Evolutionary conservation across 1,140 invertebrate species (phyloP).

Genomic region (Drosophila cardini): DNA sequence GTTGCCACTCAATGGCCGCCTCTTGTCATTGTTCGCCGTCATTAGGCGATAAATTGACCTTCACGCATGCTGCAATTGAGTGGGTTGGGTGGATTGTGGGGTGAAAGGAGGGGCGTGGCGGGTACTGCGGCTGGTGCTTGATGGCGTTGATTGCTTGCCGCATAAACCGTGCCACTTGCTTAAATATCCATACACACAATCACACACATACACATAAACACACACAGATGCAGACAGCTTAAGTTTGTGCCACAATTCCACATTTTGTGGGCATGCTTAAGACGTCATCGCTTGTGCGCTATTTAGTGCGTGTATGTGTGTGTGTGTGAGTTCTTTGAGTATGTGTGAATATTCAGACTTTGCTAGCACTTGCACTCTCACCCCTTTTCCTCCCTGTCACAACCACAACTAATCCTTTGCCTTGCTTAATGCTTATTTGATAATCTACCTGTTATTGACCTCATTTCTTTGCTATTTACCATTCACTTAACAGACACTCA

Average conservation of each 20-base stretch:
- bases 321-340: not conserved
- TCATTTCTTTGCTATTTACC: conserved; percentile 65
- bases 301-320: conserved; percentile 8
- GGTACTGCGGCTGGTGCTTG: conserved; percentile 2
- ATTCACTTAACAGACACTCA: conserved; percentile 15
- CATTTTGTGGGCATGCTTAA: conserved; percentile 31
- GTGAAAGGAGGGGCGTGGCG: not conserved
- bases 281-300: conserved; percentile 10
- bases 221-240: conserved; percentile 9
- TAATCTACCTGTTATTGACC: conserved; percentile 83
- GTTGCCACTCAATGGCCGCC: conserved; percentile 8
- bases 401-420: conserved; percentile 26
- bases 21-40: conserved; percentile 66
- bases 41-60: conserved; percentile 82
- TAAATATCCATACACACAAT: conserved; percentile 34
- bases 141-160: conserved; percentile 68
- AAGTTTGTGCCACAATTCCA: conserved; percentile 21
- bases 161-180: conserved; percentile 56
- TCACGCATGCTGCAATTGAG: conserved; percentile 58
- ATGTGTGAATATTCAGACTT: conserved; percentile 1
- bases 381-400: not conserved
- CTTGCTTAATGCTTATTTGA: conserved; percentile 78
- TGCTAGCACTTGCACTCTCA: not conserved
- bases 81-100: not conserved
- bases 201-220: conserved; percentile 22